Evolutionary conservation across 1,140 invertebrate genomes (phyloP), one percentile per base, ranked within the genome.

Genomic region (Wiebesia pumilae): DNA sequence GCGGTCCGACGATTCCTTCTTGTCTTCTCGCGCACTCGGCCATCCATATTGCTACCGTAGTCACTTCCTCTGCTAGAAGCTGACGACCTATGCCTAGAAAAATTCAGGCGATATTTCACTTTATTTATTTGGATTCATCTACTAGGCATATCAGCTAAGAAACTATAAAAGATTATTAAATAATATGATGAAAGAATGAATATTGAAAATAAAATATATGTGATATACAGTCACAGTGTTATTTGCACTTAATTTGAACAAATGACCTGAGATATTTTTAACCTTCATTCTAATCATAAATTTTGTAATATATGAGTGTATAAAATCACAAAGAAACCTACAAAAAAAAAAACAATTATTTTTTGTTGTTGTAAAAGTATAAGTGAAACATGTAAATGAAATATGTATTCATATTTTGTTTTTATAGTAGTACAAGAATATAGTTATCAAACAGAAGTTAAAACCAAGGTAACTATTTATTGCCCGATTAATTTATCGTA

Each of bases 1-100:
- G 89, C 10, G 93, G 92, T 3, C 93, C 93, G 33, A 94, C 89
- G 92, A 94, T 92, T 3, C 93, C 93, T 47, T 91, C 90, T 69
- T 94, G 93, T 58, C 92, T 89, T 83, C 89, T 91, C 0, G 93
- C 91, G 58, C 93, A 94, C 67, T 94, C 92, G 0, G 88, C 91
- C 89, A 94, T 89, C 93, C 93, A 94, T 16, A 92, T 88, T 0
- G 90, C 91, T 0, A 94, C 92, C 3, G 84, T 90, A 0, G 91
- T 90, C 30, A 94, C 88, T 89, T 92, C 90, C 24, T 93, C 90
- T 1, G 91, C 84, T 54, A 90, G 84, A 30, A 94, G 87, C 51
- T 89, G 88, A 62, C 90, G 88, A 19, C 93, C 93, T 73, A 94
- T 94, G 30, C 93, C 93, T 93, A 30, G 21, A 87, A 80, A 58